A percentile compares a stretch with the other conserved stretches of the same genome.
Conservation (phyloP, 2,888 invertebrate species). For the Bembecia ichneumoniformis region DNA sequence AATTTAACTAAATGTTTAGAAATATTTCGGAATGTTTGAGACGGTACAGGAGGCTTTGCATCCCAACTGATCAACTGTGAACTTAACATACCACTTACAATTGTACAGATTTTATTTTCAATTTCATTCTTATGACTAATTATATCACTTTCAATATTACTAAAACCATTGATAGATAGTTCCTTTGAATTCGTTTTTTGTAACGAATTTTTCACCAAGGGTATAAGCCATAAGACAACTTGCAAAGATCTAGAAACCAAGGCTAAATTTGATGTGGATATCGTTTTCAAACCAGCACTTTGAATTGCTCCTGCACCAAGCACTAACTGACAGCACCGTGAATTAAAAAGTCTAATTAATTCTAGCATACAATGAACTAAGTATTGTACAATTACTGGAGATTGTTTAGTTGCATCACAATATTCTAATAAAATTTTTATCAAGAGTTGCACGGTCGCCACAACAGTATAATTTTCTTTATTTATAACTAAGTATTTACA, state of each 20-base stretch:
- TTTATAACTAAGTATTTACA: conserved; percentile 75
- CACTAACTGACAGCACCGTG: conserved; percentile 92
- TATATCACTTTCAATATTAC: conserved; percentile 83
- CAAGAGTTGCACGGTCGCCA: conserved; percentile 87
- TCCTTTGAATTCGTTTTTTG: conserved; percentile 71
- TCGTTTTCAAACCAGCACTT: conserved; percentile 93
- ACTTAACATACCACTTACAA: conserved; percentile 88
- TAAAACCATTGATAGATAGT: conserved; percentile 70
- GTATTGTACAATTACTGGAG: conserved; percentile 84
- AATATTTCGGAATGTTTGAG: conserved; percentile 88
- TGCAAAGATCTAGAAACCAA: conserved; percentile 87
- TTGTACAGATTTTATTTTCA: conserved; percentile 89
- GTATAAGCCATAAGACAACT: conserved; percentile 84
- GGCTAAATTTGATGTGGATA: conserved; percentile 94
- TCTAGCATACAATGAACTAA: conserved; percentile 90
- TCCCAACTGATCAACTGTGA: conserved; percentile 91
- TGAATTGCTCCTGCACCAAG: conserved; percentile 97
- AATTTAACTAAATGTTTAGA: conserved; percentile 91
- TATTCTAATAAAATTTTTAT: conserved; percentile 94
- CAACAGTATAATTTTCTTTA: conserved; percentile 81
- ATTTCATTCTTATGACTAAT: conserved; percentile 93
- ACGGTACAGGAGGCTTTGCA: conserved; percentile 95
- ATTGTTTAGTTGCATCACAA: conserved; percentile 83
- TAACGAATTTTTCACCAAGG: conserved; percentile 79
- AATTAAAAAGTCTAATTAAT: conserved; percentile 88